These are phyloP conservation scores for Drosophila busckii DNA, from an alignment of 1,140 invertebrate genomes.

Conservation along the genomic window DNA sequence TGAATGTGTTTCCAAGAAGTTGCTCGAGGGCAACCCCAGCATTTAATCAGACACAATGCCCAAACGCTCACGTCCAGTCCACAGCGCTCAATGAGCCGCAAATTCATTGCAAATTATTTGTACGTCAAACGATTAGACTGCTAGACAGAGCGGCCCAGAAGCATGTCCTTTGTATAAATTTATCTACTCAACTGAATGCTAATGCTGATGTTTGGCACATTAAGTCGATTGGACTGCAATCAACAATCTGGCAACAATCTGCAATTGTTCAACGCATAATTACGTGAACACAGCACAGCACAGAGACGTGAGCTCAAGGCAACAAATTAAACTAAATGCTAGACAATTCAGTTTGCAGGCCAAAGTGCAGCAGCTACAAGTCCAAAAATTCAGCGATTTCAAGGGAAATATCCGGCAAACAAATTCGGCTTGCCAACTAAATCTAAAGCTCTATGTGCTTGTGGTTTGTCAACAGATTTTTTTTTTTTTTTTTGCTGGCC, in stretches of 20 bases:
- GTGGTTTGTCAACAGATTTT: slow-evolving; percentile 20
- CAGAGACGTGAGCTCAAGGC: slow-evolving; percentile 51
- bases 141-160: slow-evolving; percentile 23
- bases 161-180: neutral
- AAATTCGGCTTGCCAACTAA: no score
- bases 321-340: slow-evolving; percentile 54
- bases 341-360: slow-evolving; percentile 40
- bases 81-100: slow-evolving; percentile 67
- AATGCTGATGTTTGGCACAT: slow-evolving; percentile 69
- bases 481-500: slow-evolving; percentile 8
- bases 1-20: no score
- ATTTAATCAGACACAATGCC: slow-evolving; percentile 6
- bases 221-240: slow-evolving; percentile 67
- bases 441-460: no score
- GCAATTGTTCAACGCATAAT: slow-evolving; percentile 65
- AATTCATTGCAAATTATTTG: slow-evolving; percentile 74
- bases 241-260: slow-evolving; percentile 43
- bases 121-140: slow-evolving; percentile 62
- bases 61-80: slow-evolving; percentile 43
- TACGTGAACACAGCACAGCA: slow-evolving; percentile 41
- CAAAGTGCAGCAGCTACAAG: slow-evolving; percentile 28
- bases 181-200: slow-evolving; percentile 43
- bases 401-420: slow-evolving; percentile 71
- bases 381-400: slow-evolving; percentile 67
- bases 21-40: neutral